Evolutionary conservation across 1,140 invertebrate species (phyloP).

Genomic region (Bombus confusus): DNA sequence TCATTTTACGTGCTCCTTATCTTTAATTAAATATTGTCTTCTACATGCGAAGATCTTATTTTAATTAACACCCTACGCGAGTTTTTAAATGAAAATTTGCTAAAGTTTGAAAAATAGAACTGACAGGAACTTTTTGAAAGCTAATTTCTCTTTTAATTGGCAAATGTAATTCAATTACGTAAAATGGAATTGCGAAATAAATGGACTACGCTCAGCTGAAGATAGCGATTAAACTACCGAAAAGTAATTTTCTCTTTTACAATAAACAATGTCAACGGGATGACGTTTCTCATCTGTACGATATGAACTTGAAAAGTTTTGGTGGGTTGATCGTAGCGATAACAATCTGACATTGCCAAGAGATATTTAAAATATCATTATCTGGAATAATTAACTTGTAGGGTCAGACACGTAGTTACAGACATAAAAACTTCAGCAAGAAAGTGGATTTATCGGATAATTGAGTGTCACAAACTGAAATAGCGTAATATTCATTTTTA

Average conservation of each 20-base stretch:
- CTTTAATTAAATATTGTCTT: background rate
- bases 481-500: background rate
- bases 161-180: background rate
- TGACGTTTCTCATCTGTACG: background rate
- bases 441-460: background rate
- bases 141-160: background rate
- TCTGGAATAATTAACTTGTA: background rate
- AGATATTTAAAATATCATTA: background rate
- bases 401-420: background rate
- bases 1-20: background rate
- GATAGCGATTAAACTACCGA: background rate
- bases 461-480: background rate
- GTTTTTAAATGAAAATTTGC: background rate
- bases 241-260: background rate
- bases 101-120: background rate
- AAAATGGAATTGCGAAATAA: background rate
- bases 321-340: background rate
- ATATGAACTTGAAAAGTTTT: background rate
- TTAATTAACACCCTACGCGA: too few relatives aligned
- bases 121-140: background rate
- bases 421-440: background rate
- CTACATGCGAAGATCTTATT: background rate
- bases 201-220: background rate
- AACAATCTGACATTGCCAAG: background rate
- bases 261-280: background rate